Percentiles rank a stretch among this genome's conserved stretches.
Conservation (phyloP, 2,888 invertebrate species). For the Leptopilina syphax region DNA sequence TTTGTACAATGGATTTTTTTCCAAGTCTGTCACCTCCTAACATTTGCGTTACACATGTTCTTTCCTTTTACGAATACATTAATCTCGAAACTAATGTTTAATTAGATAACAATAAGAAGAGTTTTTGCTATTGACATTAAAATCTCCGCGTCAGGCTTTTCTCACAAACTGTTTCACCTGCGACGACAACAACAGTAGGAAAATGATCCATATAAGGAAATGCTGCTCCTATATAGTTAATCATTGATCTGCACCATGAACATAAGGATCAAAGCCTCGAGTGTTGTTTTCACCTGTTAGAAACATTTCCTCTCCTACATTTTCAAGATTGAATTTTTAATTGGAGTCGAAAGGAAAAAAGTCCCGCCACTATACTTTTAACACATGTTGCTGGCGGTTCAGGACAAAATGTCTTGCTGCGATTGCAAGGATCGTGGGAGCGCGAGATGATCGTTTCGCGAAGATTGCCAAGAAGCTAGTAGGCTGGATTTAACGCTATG, state of each 20-base stretch:
- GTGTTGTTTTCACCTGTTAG: conserved; percentile 16
- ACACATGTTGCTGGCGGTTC: conserved; percentile 18
- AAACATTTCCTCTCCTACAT: neutral
- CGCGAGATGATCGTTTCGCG: conserved; percentile 34
- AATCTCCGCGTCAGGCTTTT: neutral
- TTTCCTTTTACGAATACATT: neutral
- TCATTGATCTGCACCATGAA: conserved; percentile 12
- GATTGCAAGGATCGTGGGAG: conserved; percentile 40
- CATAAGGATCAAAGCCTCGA: conserved; percentile 22
- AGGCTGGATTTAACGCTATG: conserved; percentile 55
- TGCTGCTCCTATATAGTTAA: conserved; percentile 19
- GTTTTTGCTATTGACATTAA: neutral
- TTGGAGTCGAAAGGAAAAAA: conserved; percentile 30
- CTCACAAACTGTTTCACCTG: conserved; percentile 17
- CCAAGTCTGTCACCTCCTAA: too few relatives aligned
- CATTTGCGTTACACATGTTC: too few relatives aligned
- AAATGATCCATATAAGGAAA: conserved; percentile 29
- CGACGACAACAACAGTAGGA: neutral
- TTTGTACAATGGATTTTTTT: too few relatives aligned
- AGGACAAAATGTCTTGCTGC: conserved; percentile 37
- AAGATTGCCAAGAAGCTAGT: conserved; percentile 37
- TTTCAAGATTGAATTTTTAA: conserved; percentile 29
- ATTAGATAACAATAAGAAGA: neutral
- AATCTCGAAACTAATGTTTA: neutral
- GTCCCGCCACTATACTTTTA: conserved; percentile 11